Evolutionary conservation across 1,140 invertebrate genomes (phyloP).

Genomic region (Littorina saxatilis): DNA sequence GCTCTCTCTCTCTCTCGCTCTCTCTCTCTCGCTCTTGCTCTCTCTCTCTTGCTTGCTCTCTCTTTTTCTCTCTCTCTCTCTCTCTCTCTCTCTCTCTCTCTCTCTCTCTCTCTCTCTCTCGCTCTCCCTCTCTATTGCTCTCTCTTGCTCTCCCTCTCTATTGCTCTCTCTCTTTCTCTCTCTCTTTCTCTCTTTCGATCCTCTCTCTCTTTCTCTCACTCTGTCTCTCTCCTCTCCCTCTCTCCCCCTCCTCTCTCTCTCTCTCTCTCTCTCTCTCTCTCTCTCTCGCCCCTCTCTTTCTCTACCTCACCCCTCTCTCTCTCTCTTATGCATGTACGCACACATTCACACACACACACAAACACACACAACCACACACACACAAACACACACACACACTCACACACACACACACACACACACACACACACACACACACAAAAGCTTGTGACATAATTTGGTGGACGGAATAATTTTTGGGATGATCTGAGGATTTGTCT

Average conservation of each 20-base stretch:
- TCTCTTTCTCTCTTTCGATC: neutral
- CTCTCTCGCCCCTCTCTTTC: no score
- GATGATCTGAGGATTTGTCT: no score
- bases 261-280: slow-evolving; percentile 1
- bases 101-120: neutral
- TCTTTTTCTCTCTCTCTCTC: neutral
- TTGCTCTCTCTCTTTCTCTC: neutral
- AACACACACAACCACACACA: no score
- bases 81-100: neutral
- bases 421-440: no score
- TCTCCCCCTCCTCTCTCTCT: neutral
- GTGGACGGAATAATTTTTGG: no score
- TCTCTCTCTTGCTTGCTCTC: no score
- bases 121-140: neutral
- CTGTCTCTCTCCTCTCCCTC: neutral
- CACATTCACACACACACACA: no score
- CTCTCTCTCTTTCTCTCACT: neutral
- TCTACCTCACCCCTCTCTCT: neutral
- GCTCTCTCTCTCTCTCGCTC: neutral
- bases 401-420: no score
- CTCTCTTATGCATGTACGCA: no score
- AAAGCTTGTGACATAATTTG: no score
- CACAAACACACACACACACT: no score
- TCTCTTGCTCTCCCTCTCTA: no score
- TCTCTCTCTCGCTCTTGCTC: neutral